Base-by-base conservation (phyloP, 2,797 vertebrate species). In the Danio tinwini region DNA sequence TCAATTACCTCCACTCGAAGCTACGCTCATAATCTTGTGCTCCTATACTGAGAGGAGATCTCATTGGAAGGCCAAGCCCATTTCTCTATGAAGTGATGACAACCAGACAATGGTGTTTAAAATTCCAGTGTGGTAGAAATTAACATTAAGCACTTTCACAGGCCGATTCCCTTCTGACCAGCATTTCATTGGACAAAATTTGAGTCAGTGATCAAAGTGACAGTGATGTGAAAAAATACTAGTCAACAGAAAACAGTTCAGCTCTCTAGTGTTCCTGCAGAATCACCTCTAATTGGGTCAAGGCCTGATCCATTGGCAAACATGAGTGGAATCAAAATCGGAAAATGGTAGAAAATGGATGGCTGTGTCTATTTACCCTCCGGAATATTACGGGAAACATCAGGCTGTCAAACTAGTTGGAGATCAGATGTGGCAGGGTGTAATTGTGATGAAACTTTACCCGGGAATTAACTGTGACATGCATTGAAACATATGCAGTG, bases 341-440 rank as follows among this genome's bases (percentile, higher is more conserved):
- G 73, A 85, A 78, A 79, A 37, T 56, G 74, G n/a, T 53, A 64
- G 45, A 19, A 74, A 80, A 85, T 75, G 65, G 64, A 78, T 71
- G 59, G 58, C 53, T 73, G 58, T 82, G 83, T 74, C 81, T 65
- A 81, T 83, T 85, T 78, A 69, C 76, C 52, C 52, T 52, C 14
- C 65, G 42, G 81, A 83, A 85, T 83, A 81, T 83, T 79, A 72
- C 68, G 42, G 63, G 63, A 80, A 84, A 84, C 67, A 80, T 82
- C 80, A 82, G 81, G 71, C 80, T 19, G 76, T 45, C n/a, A 0
- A 74, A 70, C 67, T 61, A 80, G 55, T 69, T 76, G 68, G 52
- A 78, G 71, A 79, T 37, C 37, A 56, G 40, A 62, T 68, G 70
- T 76, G 58, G 74, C 64, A 77, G 53, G 19, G 29, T 47, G 52